Evolutionary conservation across 2,797 vertebrate genomes (phyloP), one percentile per base, ranked within the genome.

Genomic region (Fistularia commersonii): DNA sequence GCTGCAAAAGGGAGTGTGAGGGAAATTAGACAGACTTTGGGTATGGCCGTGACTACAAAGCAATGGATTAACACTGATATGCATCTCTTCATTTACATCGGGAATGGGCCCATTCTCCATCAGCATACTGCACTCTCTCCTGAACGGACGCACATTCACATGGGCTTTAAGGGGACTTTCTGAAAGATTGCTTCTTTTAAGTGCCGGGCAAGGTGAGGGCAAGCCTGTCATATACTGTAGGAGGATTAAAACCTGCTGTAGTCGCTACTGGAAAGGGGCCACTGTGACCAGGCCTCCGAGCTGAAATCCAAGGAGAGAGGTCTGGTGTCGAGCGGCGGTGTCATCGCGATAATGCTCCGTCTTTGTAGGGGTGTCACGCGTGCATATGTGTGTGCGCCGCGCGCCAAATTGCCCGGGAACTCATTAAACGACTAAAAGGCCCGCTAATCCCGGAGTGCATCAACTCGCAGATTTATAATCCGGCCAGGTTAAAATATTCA

Each of bases 1-100:
- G 86, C 90, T 89, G 88, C 86, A 83, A 89, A 88, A 86, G 87
- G 86, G 83, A 88, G 88, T 85, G 87, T 79, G 79, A 88, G 88
- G 87, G 87, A 91, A 91, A 91, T 90, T 89, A 91, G 91, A 90
- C 87, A 88, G 86, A 88, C 89, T 90, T 90, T 88, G 86, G 87
- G 88, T 84, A 90, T 91, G 88, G 89, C 86, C 77, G 82, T 90
- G 90, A 91, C 90, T 91, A 90, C 90, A 91, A 91, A 92, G 90
- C 89, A 90, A 91, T 89, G 89, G 89, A 91, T 92, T 92, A 92
- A 89, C 86, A 82, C 81, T 85, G 89, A 91, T 91, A 91, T 91
- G 89, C 90, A 92, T 92, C 90, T 92, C 88, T 91, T 91, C 86
- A 91, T 92, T 92, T 92, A 91, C 88, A 91, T 91, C 83, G 85